phyloP scores from a whole-genome alignment of 2,113 vertebrate genomes.

The Erythrolamprus reginae region DNA sequence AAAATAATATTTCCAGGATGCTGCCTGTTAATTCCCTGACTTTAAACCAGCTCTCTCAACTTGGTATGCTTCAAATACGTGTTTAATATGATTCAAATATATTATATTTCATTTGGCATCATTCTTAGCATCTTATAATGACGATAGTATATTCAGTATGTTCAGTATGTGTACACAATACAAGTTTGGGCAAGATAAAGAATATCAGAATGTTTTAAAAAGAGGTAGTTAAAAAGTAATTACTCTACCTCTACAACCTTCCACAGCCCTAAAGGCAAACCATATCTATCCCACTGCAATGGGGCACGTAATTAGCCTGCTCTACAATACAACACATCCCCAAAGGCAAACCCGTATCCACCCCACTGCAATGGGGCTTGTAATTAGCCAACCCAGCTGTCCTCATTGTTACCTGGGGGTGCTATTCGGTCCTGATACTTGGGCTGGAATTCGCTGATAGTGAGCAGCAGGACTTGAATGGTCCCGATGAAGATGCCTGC shows the following conservation, averaged over 20 bases:
- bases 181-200: not conserved
- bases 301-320: no score
- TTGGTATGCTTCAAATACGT: not conserved
- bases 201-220: not conserved
- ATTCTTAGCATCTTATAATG: not conserved
- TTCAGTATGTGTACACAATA: not conserved
- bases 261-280: not conserved
- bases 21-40: not conserved
- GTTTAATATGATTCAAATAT: not conserved
- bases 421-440: constrained; percentile 97
- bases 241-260: not conserved
- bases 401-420: constrained; percentile 85
- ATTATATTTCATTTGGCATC: not conserved
- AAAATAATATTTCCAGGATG: not conserved
- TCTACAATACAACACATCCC: no score
- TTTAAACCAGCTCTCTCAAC: not conserved
- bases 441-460: constrained; percentile 86
- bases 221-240: not conserved
- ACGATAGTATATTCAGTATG: not conserved
- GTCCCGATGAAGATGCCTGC: constrained; percentile 97
- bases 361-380: not conserved
- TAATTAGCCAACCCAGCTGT: not conserved
- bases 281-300: not conserved
- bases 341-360: not conserved
- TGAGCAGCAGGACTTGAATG: constrained; percentile 95